Evolutionary conservation across 2,888 invertebrate genomes (phyloP).

Genomic region (Patella caerulea): DNA sequence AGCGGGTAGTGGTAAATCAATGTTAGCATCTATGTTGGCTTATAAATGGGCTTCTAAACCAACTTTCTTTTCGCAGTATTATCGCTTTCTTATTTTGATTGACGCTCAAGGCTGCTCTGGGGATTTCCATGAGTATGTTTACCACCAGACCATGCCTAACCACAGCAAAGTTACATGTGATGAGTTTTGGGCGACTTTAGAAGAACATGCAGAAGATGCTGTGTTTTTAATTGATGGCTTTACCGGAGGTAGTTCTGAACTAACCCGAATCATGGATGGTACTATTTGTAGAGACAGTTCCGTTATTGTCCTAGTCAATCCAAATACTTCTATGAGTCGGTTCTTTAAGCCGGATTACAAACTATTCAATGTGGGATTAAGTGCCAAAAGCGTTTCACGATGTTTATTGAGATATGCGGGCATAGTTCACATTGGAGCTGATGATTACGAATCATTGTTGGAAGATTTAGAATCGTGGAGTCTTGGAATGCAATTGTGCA

Average conservation of each 20-base stretch:
- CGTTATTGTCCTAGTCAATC: conserved; percentile 52
- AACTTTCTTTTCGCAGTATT: conserved; percentile 44
- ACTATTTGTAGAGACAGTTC: conserved; percentile 43
- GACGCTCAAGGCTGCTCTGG: conserved; percentile 41
- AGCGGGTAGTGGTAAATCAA: conserved; percentile 64
- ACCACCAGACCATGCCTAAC: conserved; percentile 51
- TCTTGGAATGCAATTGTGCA: neutral
- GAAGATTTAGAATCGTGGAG: conserved; percentile 34
- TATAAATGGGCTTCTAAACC: conserved; percentile 58
- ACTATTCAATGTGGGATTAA: conserved; percentile 50
- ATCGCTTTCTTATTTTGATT: conserved; percentile 48
- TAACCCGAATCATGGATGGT: conserved; percentile 48
- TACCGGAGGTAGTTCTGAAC: conserved; percentile 40
- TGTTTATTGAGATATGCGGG: conserved; percentile 49
- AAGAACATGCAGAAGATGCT: conserved; percentile 47
- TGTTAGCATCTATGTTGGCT: conserved; percentile 54
- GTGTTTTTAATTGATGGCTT: conserved; percentile 62
- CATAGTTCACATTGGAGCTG: conserved; percentile 41
- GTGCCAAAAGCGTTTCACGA: conserved; percentile 34
- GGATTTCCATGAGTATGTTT: conserved; percentile 41
- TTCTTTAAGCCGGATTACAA: conserved; percentile 44
- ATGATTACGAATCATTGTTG: conserved; percentile 45
- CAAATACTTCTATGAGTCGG: conserved; percentile 35
- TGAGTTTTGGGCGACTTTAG: conserved; percentile 58
- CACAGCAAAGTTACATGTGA: conserved; percentile 46